phyloP scores from a whole-genome alignment of 2,888 invertebrate genomes.

The Synergus umbraculus region DNA sequence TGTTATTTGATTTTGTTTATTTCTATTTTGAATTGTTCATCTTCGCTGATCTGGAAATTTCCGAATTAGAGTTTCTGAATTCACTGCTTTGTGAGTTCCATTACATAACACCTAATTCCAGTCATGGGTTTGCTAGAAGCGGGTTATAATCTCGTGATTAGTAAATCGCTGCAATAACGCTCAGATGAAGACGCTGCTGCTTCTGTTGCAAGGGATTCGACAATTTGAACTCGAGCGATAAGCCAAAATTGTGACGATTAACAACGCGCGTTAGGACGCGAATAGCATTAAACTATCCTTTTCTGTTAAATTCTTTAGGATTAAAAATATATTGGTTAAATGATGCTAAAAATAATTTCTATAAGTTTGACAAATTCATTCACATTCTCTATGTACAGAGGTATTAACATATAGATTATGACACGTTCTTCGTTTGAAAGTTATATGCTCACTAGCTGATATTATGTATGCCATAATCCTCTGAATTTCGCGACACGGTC shows the following conservation, averaged over 20 bases:
- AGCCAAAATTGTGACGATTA: slow-evolving; percentile 23
- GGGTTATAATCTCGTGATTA: slow-evolving; percentile 26
- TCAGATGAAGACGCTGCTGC: neutral
- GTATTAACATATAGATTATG: neutral
- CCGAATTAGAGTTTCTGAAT: neutral
- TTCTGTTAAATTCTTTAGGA: slow-evolving; percentile 9
- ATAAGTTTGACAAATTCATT: neutral
- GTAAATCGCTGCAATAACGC: slow-evolving; percentile 25
- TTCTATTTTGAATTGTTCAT: neutral
- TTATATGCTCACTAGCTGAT: slow-evolving; percentile 9
- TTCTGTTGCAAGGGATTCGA: no score
- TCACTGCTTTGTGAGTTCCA: slow-evolving; percentile 7
- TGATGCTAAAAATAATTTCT: no score
- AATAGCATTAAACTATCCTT: no score
- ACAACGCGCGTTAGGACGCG: neutral
- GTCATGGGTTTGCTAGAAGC: slow-evolving; percentile 1
- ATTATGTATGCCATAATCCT: slow-evolving; percentile 13
- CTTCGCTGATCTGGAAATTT: neutral
- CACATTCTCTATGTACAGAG: neutral
- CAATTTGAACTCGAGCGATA: neutral
- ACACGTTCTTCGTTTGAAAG: slow-evolving; percentile 10
- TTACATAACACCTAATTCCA: slow-evolving; percentile 23
- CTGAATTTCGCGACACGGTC: slow-evolving; percentile 26
- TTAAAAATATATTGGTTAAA: neutral
- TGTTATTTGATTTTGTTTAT: no score